Base-by-base conservation (phyloP, 2,797 vertebrate genomes). In the Lagocephalus sceleratus region DNA sequence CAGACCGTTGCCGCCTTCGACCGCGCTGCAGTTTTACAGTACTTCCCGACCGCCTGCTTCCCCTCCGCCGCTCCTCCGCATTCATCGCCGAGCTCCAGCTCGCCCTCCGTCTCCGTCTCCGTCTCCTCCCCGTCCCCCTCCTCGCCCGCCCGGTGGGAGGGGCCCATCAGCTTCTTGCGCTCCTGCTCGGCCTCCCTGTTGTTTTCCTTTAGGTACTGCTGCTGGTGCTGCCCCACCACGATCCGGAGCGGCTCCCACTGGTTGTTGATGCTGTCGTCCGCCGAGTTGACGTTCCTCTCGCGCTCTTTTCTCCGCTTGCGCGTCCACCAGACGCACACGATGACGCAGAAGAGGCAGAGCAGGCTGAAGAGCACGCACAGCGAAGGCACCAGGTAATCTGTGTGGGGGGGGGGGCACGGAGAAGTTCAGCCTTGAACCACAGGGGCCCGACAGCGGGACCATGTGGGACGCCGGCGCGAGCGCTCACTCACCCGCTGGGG, bases 241-340 rank as follows among this genome's bases (percentile, higher is more conserved):
- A 93, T 92, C 63, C 93, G 92, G 21, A 98, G 92, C 0, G 94
- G 93, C 3, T 95, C 94, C 94, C 94, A 95, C 76, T 97, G 96
- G 91, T 99, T 98, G 90, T 98, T 99, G 66, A 94, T 78, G 48
- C 78, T 91, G 51, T 94, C 92, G 20, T 93, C 94, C 11, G 59
- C 25, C 0, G 66, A 63, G 1, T 60, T 71, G 0, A 57, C 16
- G 56, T 85, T 61, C 75, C 95, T 92, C 85, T 98, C 95, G 0
- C 96, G 89, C 71, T 93, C 96, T 97, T 99, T 99, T 93, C 95
- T 94, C 40, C 97, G 91, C 61, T 98, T 98, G 50, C 95, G 92
- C 0, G 92, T 98, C 96, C 97, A 99, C 96, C 96, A 98, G 51
- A 96, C 90, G 0, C 94, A 98, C 35, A 98, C 85, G 20, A 91